Percentiles rank a stretch among this genome's conserved stretches.
phyloP scores from a whole-genome alignment of 2,113 vertebrate species.

The Felis chaus region DNA sequence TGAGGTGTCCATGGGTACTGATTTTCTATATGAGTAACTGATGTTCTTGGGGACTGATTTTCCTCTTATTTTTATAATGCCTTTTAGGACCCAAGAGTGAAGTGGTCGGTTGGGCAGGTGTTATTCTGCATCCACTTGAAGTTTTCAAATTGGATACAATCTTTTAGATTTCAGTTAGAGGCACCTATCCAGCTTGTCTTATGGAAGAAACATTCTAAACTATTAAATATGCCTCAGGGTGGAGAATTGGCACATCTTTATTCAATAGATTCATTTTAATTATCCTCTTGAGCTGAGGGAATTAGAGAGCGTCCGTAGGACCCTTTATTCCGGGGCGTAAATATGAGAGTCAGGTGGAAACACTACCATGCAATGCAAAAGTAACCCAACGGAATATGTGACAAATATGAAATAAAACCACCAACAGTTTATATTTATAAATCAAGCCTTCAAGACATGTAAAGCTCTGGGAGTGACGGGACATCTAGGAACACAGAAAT shows the following conservation, averaged over 20 bases:
- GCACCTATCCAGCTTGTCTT: neutral
- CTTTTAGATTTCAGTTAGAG: conserved; percentile 26
- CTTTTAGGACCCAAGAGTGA: neutral
- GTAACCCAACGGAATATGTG: neutral
- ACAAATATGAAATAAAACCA: neutral
- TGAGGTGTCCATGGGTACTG: neutral
- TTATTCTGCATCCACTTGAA: neutral
- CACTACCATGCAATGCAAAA: neutral
- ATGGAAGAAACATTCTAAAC: conserved; percentile 3
- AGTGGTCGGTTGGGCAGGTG: neutral
- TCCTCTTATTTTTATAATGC: neutral
- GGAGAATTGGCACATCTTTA: conserved; percentile 1
- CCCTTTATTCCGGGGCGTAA: neutral
- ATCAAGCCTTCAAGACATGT: neutral
- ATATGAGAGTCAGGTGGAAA: neutral
- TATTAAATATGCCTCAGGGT: conserved; percentile 45
- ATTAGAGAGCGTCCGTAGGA: neutral
- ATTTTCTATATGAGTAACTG: neutral
- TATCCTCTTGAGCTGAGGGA: conserved; percentile 18
- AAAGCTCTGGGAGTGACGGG: neutral
- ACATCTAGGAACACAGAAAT: neutral
- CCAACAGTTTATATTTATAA: neutral
- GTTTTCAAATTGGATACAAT: conserved; percentile 43
- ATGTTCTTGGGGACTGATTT: neutral
- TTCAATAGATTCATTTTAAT: conserved; percentile 45